Base-by-base conservation (phyloP, 2,797 vertebrate species). In the Alca torda region DNA sequence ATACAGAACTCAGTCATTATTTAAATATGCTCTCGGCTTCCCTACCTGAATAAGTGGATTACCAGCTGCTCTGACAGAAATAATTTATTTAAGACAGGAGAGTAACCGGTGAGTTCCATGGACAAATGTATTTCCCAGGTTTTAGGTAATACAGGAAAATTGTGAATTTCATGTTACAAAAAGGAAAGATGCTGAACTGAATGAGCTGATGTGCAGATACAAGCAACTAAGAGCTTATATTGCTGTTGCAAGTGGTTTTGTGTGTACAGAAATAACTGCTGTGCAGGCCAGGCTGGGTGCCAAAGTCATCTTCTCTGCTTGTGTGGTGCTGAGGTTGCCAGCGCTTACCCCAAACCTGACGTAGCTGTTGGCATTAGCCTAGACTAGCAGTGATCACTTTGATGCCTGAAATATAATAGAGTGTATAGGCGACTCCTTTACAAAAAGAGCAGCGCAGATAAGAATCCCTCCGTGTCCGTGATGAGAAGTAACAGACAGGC, bases 231-330 rank as follows among this genome's bases (percentile, higher is more conserved):
- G 87, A 85, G 80, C 89, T 79, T 80, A 39, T 77, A 68, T 60
- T 91, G 90, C 93, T 87, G 45, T 69, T 92, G 75, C 81, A 77
- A 93, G 72, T 91, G 85, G 84, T 87, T 96, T 92, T 2, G 0
- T 78, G 61, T 87, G 76, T 56, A 13, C 28, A 83, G 90, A 94
- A 92, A 87, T 95, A 94, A 89, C 92, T 94, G 84, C 89, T 96
- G 87, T 81, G 78, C 90, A 35, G 90, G 67, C 91, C 77, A 82
- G 93, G 86, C 93, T 79, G 82, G 25, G 25, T 91, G 95, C 94
- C 93, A 95, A 13, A 83, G 81, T 56, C 41, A 19, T 94, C 91
- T 74, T 35, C 87, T 93, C 51, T 73, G 63, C 83, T 26, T 73
- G 37, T 45, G 4, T 23, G 84, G 84, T 82, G 68, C 89, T 45